phyloP scores from a whole-genome alignment of 2,888 invertebrate genomes.

The Linyphia triangularis region DNA sequence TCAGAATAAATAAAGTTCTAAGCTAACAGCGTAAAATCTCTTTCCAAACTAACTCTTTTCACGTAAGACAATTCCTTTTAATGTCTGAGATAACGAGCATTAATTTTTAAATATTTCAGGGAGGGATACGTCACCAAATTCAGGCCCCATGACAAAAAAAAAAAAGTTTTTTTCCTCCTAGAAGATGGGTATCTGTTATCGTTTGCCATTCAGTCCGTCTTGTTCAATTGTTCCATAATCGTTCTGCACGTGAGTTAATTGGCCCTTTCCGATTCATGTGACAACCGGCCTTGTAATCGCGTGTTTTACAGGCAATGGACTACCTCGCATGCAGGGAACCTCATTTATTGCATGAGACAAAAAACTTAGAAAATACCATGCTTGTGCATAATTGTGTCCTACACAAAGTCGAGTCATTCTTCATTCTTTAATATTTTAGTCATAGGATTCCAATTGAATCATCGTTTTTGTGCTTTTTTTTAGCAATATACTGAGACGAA shows the following conservation, averaged over 20 bases:
- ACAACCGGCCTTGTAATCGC: constrained; percentile 21
- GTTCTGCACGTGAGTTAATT: constrained; percentile 56
- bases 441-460: constrained; percentile 13
- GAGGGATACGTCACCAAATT: constrained; percentile 6
- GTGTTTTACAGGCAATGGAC: background rate
- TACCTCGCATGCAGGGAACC: background rate
- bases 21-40: background rate
- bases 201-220: background rate
- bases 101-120: constrained; percentile 28
- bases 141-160: constrained; percentile 33
- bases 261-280: constrained; percentile 17
- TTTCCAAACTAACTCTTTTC: background rate
- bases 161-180: constrained; percentile 24
- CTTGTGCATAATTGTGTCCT: background rate
- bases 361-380: background rate
- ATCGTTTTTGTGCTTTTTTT: no score
- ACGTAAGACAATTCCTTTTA: background rate
- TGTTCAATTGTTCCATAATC: constrained; percentile 59
- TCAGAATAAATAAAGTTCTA: background rate
- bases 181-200: constrained; percentile 24
- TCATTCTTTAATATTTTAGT: background rate
- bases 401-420: background rate
- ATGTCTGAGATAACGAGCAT: background rate
- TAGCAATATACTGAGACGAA: no score
- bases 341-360: background rate